Evolutionary conservation across 2,797 vertebrate species (phyloP).

Genomic region (Pangasius sanitwongsei): DNA sequence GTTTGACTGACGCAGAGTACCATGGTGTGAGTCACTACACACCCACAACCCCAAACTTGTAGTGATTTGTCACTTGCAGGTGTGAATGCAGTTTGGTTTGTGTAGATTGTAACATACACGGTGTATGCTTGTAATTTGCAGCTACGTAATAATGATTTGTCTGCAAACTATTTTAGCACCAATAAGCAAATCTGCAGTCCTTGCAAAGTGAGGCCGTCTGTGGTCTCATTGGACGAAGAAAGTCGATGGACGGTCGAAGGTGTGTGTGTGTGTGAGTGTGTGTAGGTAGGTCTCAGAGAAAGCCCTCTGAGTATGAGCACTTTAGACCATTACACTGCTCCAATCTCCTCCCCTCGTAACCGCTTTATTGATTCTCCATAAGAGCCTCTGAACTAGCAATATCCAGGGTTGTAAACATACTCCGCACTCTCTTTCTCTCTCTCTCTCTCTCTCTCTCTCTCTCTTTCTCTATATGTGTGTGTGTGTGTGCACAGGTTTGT

Average conservation of each 20-base stretch:
- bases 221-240: slow-evolving; percentile 12
- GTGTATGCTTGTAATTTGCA: background rate
- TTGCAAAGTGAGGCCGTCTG: slow-evolving; percentile 20
- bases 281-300: slow-evolving; percentile 38
- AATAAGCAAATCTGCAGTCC: slow-evolving; percentile 36
- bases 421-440: background rate
- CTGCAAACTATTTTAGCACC: slow-evolving; percentile 33
- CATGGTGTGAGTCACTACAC: background rate
- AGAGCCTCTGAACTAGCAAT: slow-evolving; percentile 67
- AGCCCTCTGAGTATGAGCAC: slow-evolving; percentile 52
- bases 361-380: slow-evolving; percentile 60
- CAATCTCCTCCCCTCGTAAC: slow-evolving; percentile 56
- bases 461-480: slow-evolving; percentile 12
- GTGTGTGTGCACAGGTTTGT: slow-evolving; percentile 19
- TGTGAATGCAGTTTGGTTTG: background rate
- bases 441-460: slow-evolving; percentile 16
- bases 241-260: slow-evolving; percentile 20
- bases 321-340: slow-evolving; percentile 59
- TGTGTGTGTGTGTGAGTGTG: slow-evolving; percentile 28
- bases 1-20: background rate
- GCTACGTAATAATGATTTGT: slow-evolving; percentile 13
- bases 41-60: background rate
- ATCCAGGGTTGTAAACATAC: slow-evolving; percentile 62
- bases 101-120: background rate
- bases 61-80: background rate